phyloP scores from a whole-genome alignment of 2,113 vertebrate genomes.

The Cyprinodon brontotheroides region DNA sequence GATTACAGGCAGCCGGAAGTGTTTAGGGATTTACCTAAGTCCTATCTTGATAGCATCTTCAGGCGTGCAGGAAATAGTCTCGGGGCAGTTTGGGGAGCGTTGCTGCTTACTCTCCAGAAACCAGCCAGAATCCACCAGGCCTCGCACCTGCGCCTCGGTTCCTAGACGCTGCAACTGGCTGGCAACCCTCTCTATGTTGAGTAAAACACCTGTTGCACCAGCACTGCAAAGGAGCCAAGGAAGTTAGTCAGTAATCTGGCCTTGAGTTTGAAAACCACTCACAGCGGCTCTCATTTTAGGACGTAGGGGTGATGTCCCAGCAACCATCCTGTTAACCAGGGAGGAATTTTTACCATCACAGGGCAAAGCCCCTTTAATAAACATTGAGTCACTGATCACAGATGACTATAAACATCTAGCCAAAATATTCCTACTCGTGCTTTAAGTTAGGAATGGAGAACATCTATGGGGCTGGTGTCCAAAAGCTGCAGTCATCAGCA shows the following conservation, averaged over 20 bases:
- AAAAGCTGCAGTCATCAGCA: conserved; percentile 32
- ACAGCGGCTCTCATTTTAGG: conserved; percentile 38
- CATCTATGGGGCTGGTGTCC: conserved; percentile 36
- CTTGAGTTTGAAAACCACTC: conserved; percentile 10
- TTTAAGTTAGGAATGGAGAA: conserved; percentile 40
- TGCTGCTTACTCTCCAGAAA: conserved; percentile 83
- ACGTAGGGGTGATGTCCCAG: conserved; percentile 1
- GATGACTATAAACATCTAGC: conserved; percentile 51
- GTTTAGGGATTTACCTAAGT: conserved; percentile 68
- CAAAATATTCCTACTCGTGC: conserved; percentile 54
- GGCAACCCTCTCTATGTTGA: conserved; percentile 84
- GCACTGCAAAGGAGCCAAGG: conserved; percentile 72
- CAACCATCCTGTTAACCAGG: conserved; percentile 52
- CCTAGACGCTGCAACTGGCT: conserved; percentile 80
- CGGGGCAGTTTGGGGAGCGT: conserved; percentile 77
- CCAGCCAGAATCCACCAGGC: conserved; percentile 86
- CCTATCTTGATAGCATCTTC: conserved; percentile 83
- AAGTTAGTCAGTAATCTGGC: conserved; percentile 18
- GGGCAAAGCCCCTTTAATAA: conserved; percentile 54
- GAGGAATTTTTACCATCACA: conserved; percentile 54
- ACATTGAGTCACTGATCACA: conserved; percentile 61
- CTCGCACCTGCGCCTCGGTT: conserved; percentile 82
- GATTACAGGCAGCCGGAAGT: not conserved
- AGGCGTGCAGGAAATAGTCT: conserved; percentile 79
- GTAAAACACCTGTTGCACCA: conserved; percentile 84